Percentiles rank a stretch among this genome's conserved stretches.
These are phyloP conservation scores for Gnatocerus cornutus DNA, from an alignment of 2,888 invertebrate species.

Conservation along the genomic window DNA sequence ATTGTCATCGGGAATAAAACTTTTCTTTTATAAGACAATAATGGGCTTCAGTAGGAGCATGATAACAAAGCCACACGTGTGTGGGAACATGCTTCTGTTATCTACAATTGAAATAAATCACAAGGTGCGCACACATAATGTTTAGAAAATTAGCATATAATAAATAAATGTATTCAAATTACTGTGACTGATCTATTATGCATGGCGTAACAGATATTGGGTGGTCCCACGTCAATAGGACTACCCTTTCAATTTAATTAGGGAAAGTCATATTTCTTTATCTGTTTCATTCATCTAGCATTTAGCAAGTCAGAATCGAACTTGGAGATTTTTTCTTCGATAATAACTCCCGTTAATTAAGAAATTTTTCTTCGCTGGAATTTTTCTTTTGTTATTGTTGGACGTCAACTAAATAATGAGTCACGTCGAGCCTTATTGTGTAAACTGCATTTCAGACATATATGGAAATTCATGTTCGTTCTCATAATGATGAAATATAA, in stretches of 20 bases:
- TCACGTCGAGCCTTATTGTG: constrained; percentile 57
- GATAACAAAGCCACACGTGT: constrained; percentile 8
- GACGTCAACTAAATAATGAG: constrained; percentile 57
- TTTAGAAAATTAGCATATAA: constrained; percentile 31
- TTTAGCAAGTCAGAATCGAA: constrained; percentile 12
- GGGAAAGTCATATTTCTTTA: constrained; percentile 11
- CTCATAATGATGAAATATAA: constrained; percentile 59
- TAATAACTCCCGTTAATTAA: constrained; percentile 7
- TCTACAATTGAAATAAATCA: constrained; percentile 16
- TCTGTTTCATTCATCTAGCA: constrained; percentile 8
- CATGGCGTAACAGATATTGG: constrained; percentile 14
- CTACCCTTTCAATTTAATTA: constrained; percentile 11
- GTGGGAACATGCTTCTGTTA: not conserved
- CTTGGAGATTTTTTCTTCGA: not conserved
- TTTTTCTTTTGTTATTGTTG: constrained; percentile 30
- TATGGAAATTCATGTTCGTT: constrained; percentile 58
- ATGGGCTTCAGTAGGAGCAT: not conserved
- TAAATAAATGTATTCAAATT: constrained; percentile 27
- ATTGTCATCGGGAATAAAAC: not conserved
- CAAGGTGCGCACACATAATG: constrained; percentile 10
- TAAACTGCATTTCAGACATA: constrained; percentile 60
- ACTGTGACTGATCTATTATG: constrained; percentile 9
- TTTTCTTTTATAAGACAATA: no score
- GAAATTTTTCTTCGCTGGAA: constrained; percentile 20
- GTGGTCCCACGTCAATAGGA: constrained; percentile 7